A percentile compares a stretch with the other conserved stretches of the same genome.
These are phyloP conservation scores for Trichopoda pennipes DNA, from an alignment of 2,888 invertebrate genomes.

Conservation along the genomic window DNA sequence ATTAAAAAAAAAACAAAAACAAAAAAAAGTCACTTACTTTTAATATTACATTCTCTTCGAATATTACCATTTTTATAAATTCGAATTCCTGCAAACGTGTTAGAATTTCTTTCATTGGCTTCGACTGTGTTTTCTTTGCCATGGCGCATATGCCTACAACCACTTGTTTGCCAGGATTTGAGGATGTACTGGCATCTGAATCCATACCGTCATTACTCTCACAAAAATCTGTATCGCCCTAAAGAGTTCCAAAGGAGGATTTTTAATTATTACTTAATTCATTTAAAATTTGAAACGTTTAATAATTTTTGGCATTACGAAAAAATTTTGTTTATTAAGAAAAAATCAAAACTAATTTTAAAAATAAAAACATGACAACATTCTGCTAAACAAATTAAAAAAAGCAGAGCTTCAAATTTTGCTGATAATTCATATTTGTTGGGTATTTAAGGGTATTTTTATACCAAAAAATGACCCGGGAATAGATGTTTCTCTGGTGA, in stretches of 20 bases:
- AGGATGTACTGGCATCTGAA: slow-evolving; percentile 83
- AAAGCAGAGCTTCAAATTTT: neutral
- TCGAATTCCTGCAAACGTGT: slow-evolving; percentile 97
- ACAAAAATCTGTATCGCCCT: slow-evolving; percentile 90
- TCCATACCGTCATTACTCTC: slow-evolving; percentile 84
- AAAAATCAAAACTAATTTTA: neutral
- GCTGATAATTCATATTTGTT: too few species aligned
- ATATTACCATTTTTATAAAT: slow-evolving; percentile 96
- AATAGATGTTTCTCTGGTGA: too few species aligned
- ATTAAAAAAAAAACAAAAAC: neutral
- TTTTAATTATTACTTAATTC: neutral
- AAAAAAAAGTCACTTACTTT: slow-evolving; percentile 83
- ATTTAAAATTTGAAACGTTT: neutral
- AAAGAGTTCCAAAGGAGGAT: slow-evolving; percentile 29
- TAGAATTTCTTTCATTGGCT: slow-evolving; percentile 99
- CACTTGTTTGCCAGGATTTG: slow-evolving; percentile 90
- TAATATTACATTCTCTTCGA: slow-evolving; percentile 97
- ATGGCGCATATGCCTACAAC: slow-evolving; percentile 99
- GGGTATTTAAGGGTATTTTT: too few species aligned
- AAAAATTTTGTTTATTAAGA: neutral
- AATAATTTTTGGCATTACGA: neutral
- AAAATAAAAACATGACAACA: neutral
- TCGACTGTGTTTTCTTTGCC: slow-evolving; percentile 99
- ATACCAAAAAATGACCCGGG: too few species aligned
- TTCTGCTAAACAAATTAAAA: neutral